Base-by-base conservation (phyloP, 2,888 invertebrate genomes). In the Blastobasis lacticolella region DNA sequence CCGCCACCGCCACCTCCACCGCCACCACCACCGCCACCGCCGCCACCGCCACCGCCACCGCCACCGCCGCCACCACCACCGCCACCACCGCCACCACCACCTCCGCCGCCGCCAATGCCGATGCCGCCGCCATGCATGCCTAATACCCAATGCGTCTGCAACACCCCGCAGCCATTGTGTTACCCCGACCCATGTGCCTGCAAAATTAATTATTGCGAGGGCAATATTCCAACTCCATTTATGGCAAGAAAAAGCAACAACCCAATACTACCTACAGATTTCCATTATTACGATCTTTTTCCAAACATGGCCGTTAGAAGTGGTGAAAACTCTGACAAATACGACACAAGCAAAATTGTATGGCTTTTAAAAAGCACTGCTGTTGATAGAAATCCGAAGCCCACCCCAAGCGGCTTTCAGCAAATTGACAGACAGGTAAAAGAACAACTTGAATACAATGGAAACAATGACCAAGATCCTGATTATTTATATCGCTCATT, bases 221-320 rank as follows among this genome's bases (percentile, higher is more conserved):
- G 63, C 45, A 59, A 58, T 49, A 46, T 57, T 49, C 56, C 60
- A n/a, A 60, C 57, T 59, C 10, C 40, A 58, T 54, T 9, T 54
- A 55, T 37, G 45, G 63, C 60, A 52, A 56, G 54, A n/a, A 56
- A 49, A 47, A 65, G 57, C 53, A 61, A 60, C 38, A 60, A 61
- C 41, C 56, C 51, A 48, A 66, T 55, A 54, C 66, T 66, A 54
- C 54, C 59, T n/a, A 58, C 55, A 44, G 61, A 60, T 43, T 61
- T 63, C 40, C 68, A 72, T 36, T 71, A 75, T 53, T 73, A 75
- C 51, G 75, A 79, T 52, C 55, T 75, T 49, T 56, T 71, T 9
- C 73, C 75, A 41, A 71, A 75, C 51, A 54, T 75, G 54, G 61
- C 62, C 43, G 53, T 73, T 23, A 69, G 72, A 40, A 75, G 70